Evolutionary conservation across 1,140 invertebrate genomes (phyloP), one percentile per base, ranked within the genome.

Genomic region (Scylla paramamosain): DNA sequence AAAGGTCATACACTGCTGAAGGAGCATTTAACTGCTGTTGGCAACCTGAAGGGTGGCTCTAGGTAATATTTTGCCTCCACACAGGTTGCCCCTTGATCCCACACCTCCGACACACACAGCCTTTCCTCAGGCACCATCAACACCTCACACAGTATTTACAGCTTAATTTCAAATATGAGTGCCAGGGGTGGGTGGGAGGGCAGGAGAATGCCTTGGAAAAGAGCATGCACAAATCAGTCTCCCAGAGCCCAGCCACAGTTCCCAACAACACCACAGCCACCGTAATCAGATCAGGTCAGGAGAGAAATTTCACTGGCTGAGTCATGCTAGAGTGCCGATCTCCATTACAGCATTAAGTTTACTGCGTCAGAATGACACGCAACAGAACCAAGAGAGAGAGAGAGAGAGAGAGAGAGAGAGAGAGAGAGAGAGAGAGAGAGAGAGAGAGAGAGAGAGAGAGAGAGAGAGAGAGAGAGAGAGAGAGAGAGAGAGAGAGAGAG

Each of bases 71-170:
- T 10, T 39, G 20, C 89, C 84, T 52, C 90, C 94, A 77, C 31
- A 46, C 94, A 95, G 84, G 86, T 84, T 92, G 84, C 91, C 94
- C 48, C 39, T 91, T 92, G 94, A 84, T 67, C 94, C 67, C 90
- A 91, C 94, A 95, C 91, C 94, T 95, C 84, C 45, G 94, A 95
- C 94, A 95, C 94, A 95, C 94, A 95, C 94, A 95, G 94, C 94
- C 94, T 95, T 95, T 92, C 94, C 94, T 88, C 91, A 92, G 94
- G 90, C 94, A 95, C 90, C 94, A 95, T 84, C 94, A 95, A 95
- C 94, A 95, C 91, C 94, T 92, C 91, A 95, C 94, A 87, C 83
- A 95, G 46, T 95, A 95, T 92, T 77, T 88, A 92, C 91, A 92
- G 83, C 90, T 59, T 77, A 59, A 92, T n/a, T n/a, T 67, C 32